Conservation (phyloP, 2,797 vertebrate species). For the Ciconia nigra region DNA sequence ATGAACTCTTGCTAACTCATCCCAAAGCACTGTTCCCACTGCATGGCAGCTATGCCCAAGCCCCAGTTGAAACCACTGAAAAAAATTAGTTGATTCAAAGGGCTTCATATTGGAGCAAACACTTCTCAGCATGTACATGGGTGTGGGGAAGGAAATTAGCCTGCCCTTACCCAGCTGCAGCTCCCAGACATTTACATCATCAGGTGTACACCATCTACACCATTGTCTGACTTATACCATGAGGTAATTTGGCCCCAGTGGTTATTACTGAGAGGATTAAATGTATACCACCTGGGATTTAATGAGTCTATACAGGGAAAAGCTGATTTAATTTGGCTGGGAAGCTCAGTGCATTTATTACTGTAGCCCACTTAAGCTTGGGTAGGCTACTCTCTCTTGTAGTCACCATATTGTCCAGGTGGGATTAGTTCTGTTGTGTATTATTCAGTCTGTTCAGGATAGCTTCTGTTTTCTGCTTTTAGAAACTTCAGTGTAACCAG, state of each 20-base stretch:
- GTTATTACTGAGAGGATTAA: neutral
- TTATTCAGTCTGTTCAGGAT: neutral
- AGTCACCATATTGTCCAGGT: neutral
- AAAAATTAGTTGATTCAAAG: neutral
- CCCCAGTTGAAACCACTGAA: neutral
- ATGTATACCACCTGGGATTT: neutral
- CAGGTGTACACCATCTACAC: neutral
- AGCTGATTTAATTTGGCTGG: neutral
- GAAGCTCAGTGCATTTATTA: neutral
- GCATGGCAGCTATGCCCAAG: neutral
- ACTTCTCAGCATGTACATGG: too few relatives aligned
- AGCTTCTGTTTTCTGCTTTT: neutral
- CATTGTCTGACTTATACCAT: neutral
- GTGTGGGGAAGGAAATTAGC: neutral
- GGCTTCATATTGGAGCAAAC: neutral
- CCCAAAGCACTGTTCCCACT: neutral
- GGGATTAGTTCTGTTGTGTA: neutral
- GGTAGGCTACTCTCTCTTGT: accelerated
- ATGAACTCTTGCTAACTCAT: too few relatives aligned
- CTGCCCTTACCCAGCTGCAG: neutral
- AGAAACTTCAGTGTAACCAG: neutral
- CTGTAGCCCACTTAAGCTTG: accelerated
- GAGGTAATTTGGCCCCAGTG: neutral
- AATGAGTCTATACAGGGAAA: neutral
- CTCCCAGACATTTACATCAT: neutral